Conservation (phyloP, 2,888 invertebrate species). For the Julus scandinavius region DNA sequence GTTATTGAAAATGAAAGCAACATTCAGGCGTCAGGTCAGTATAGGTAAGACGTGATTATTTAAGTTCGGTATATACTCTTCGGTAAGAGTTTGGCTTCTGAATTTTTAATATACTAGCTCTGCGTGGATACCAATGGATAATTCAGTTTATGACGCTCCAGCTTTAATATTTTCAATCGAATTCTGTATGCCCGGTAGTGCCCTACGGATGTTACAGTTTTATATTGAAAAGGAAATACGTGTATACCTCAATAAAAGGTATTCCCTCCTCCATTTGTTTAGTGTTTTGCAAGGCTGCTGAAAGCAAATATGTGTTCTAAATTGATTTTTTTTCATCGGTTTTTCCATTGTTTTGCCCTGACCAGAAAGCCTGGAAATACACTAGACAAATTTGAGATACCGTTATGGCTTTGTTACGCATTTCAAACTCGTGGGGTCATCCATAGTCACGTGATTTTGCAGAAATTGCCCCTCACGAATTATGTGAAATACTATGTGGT, state of each 20-base stretch:
- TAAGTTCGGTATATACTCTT: neutral
- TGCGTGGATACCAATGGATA: neutral
- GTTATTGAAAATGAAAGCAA: no score
- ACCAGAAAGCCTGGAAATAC: neutral
- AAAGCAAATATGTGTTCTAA: neutral
- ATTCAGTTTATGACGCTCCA: neutral
- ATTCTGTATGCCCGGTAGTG: neutral
- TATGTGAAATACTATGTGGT: no score
- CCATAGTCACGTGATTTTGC: no score
- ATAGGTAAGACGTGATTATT: no score
- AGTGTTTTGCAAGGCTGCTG: neutral
- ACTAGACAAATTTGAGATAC: neutral
- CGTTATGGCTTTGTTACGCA: neutral
- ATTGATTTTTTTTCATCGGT: neutral
- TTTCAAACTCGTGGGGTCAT: no score
- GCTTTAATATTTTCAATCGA: neutral
- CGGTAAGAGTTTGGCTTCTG: neutral
- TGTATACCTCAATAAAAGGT: neutral
- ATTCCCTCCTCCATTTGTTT: constrained; percentile 7
- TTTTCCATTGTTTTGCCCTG: neutral
- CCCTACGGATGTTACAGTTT: neutral
- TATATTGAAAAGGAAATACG: constrained; percentile 4
- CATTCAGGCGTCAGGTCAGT: no score
- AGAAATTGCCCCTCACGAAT: no score
- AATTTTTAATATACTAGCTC: neutral